Percentiles rank a stretch among this genome's conserved stretches.
These are phyloP conservation scores for Tryphoninae sp. DNA, from an alignment of 2,888 invertebrate genomes.

Conservation along the genomic window DNA sequence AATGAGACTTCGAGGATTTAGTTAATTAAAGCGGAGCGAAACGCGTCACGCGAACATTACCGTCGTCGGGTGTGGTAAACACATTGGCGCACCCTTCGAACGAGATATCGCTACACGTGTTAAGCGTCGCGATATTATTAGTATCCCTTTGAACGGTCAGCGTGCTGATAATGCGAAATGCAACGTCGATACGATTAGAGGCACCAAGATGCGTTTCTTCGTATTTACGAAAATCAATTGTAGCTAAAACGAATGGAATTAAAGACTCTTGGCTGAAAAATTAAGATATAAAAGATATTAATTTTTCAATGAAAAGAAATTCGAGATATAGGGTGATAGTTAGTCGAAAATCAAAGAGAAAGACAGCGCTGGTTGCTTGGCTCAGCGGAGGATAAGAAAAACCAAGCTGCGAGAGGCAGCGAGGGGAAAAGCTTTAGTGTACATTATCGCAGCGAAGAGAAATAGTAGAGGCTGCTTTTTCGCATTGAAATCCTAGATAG, in stretches of 20 bases:
- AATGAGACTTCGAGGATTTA: conserved; percentile 54
- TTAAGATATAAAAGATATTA: too few species aligned
- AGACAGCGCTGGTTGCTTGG: too few species aligned
- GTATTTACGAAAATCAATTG: neutral
- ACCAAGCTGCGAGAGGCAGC: neutral
- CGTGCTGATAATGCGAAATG: conserved; percentile 46
- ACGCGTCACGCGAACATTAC: conserved; percentile 63
- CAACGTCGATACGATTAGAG: conserved; percentile 25
- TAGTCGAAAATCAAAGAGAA: too few species aligned
- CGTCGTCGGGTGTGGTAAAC: conserved; percentile 63
- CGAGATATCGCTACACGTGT: conserved; percentile 42
- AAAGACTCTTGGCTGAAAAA: too few species aligned
- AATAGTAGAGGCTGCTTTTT: neutral
- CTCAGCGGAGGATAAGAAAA: neutral
- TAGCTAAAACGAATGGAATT: neutral
- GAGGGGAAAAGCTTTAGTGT: too few species aligned
- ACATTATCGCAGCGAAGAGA: neutral
- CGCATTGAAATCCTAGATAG: neutral
- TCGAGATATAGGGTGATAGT: neutral
- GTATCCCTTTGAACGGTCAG: conserved; percentile 10
- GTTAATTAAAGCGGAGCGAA: conserved; percentile 62
- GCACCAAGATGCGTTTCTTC: conserved; percentile 11
- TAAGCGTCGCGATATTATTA: conserved; percentile 19
- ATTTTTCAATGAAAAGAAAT: neutral
- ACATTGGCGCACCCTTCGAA: conserved; percentile 60